Percentiles rank a stretch among this genome's conserved stretches.
phyloP scores from a whole-genome alignment of 2,113 vertebrate genomes.

The Bolborhynchus lineola region DNA sequence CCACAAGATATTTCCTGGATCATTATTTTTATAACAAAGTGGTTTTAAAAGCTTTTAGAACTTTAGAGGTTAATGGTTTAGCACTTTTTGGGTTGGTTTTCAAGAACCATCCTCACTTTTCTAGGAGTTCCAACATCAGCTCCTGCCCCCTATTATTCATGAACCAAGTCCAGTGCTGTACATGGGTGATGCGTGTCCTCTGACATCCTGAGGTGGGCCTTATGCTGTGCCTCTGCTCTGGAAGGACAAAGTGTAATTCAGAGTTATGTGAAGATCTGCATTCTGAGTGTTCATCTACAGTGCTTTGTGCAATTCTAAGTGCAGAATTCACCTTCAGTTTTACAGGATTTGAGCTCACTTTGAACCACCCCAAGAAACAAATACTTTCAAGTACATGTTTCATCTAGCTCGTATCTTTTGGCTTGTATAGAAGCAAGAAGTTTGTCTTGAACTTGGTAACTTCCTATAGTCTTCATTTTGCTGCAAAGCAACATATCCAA shows the following conservation, averaged over 20 bases:
- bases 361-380: not conserved
- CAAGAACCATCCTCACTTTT: not conserved
- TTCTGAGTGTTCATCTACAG: constrained; percentile 35
- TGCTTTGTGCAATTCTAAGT: constrained; percentile 37
- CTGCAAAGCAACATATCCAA: not conserved
- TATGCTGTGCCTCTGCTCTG: not conserved
- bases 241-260: not conserved
- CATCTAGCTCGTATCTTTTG: not conserved
- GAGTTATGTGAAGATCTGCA: constrained; percentile 8
- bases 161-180: not conserved
- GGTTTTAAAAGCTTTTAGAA: constrained; percentile 41
- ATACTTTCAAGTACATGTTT: not conserved
- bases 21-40: constrained; percentile 65
- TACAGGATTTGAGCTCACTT: constrained; percentile 8
- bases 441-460: not conserved
- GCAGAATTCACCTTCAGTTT: constrained; percentile 31
- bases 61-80: not conserved
- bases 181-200: not conserved
- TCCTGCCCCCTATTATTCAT: constrained; percentile 23
- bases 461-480: not conserved
- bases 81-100: not conserved
- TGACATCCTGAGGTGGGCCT: not conserved
- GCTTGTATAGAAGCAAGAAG: not conserved
- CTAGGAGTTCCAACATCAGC: not conserved
- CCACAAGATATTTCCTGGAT: constrained; percentile 62